Base-by-base conservation (phyloP, 2,797 vertebrate species). In the Channallabes apus region DNA sequence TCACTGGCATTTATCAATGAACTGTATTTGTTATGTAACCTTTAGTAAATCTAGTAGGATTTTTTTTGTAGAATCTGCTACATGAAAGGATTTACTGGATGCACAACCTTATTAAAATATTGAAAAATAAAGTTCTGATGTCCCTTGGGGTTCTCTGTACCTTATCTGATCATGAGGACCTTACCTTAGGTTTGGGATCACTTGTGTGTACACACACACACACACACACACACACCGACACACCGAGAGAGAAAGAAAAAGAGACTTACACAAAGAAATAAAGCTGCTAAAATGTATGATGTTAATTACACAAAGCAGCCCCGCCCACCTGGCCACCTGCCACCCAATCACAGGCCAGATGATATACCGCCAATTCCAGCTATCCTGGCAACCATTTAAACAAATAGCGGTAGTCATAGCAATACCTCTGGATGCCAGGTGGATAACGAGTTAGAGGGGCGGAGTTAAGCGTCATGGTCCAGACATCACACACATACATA, bases 401-500 rank as follows among this genome's bases (percentile, higher is more conserved):
- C 24, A 72, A 67, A 76, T 75, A 78, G 51, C 38, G 46, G 87
- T 87, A 82, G 79, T 87, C 84, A 88, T 86, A 82, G 83, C n/a
- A 59, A 89, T 78, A 46, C 54, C 59, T 75, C 83, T 86, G 85
- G 80, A 22, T 85, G 83, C 41, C 85, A 86, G 67, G 71, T 86
- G 84, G 85, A 84, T 62, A 78, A 32, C 79, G 83, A 82, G 73
- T 27, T 68, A 62, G 65, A 41, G 56, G 69, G 82, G 67, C 0
- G 79, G 78, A 56, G 78, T 64, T 24, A 84, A 78, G 78, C 29
- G 32, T 35, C 54, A 62, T 85, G 76, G 76, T 80, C 80, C 76
- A 82, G 81, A 88, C 83, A 89, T 82, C 83, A 83, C 61, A 75
- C 78, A 84, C 68, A 83, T 86, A 89, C 75, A 88, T 87, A 86